Conservation (phyloP, 2,888 invertebrate genomes). For the Luperina nickerlii region DNA sequence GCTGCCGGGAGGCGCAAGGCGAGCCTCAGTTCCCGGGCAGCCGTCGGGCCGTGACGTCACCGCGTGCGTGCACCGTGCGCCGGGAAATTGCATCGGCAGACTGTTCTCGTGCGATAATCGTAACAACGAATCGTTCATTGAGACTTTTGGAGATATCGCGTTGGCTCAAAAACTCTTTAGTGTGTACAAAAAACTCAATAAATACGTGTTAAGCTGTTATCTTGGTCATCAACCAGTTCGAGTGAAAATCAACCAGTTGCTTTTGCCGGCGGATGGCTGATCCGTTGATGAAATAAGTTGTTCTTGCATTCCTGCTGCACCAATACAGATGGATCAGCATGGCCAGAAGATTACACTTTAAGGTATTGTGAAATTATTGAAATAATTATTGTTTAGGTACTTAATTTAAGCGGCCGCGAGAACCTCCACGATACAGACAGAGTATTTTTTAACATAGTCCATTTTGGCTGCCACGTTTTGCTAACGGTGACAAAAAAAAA, state of each 20-base stretch:
- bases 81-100: not conserved
- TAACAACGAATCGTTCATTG: not conserved
- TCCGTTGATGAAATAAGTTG: not conserved
- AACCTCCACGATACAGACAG: not conserved
- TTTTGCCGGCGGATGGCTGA: not conserved
- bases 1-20: not conserved
- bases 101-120: no score
- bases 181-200: not conserved
- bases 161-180: not conserved
- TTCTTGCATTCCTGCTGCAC: not conserved
- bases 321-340: not conserved
- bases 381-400: not conserved
- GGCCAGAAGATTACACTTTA: not conserved
- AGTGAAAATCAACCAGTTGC: not conserved
- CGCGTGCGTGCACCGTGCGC: not conserved
- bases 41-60: slow-evolving; percentile 18
- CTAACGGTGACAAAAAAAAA: not conserved
- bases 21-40: slow-evolving; percentile 1
- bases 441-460: not conserved
- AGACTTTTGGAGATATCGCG: not conserved
- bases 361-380: slow-evolving; percentile 6
- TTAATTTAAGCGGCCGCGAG: not conserved
- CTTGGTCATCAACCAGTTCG: not conserved
- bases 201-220: not conserved
- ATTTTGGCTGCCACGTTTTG: not conserved